These are phyloP conservation scores for Orchesella flavescens DNA, from an alignment of 2,888 invertebrate genomes.

Conservation along the genomic window DNA sequence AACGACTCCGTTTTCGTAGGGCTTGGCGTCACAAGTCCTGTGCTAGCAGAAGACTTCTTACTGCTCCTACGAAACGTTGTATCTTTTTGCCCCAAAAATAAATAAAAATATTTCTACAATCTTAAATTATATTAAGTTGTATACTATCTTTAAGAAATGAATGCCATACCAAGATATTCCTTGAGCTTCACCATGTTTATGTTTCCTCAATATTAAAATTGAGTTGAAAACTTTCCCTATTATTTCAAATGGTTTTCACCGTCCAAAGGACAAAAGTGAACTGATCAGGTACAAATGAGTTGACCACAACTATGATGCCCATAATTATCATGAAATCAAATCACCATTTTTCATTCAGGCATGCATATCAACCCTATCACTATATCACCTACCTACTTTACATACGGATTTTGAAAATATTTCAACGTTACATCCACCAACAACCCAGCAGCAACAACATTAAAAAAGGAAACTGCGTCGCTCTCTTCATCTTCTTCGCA, in stretches of 20 bases:
- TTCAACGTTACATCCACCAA: not conserved
- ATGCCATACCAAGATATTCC: conserved; percentile 56
- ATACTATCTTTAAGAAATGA: not conserved
- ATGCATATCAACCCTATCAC: not conserved
- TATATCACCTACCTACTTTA: not conserved
- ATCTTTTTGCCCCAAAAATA: conserved; percentile 5
- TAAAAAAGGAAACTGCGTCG: conserved; percentile 15
- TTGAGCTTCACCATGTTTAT: conserved; percentile 62
- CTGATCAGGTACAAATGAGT: conserved; percentile 29
- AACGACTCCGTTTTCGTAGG: conserved; percentile 52
- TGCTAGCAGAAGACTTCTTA: conserved; percentile 28
- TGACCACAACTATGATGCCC: conserved; percentile 15
- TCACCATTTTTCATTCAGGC: conserved; percentile 36
- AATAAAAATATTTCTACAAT: not conserved
- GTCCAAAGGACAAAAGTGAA: conserved; percentile 40
- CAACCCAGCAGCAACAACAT: too few species aligned
- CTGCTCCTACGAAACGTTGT: conserved; percentile 48
- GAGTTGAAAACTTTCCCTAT: conserved; percentile 35
- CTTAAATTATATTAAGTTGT: not conserved
- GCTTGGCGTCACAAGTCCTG: conserved; percentile 39
- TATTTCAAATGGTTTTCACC: conserved; percentile 32
- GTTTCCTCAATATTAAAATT: not conserved
- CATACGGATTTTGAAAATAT: conserved; percentile 1
- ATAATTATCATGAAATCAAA: conserved; percentile 46
- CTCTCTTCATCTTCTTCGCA: conserved; percentile 5